A percentile compares a stretch with the other conserved stretches of the same genome.
Evolutionary conservation across 2,888 invertebrate species (phyloP).

Genomic region (Drosophila sordidula): DNA sequence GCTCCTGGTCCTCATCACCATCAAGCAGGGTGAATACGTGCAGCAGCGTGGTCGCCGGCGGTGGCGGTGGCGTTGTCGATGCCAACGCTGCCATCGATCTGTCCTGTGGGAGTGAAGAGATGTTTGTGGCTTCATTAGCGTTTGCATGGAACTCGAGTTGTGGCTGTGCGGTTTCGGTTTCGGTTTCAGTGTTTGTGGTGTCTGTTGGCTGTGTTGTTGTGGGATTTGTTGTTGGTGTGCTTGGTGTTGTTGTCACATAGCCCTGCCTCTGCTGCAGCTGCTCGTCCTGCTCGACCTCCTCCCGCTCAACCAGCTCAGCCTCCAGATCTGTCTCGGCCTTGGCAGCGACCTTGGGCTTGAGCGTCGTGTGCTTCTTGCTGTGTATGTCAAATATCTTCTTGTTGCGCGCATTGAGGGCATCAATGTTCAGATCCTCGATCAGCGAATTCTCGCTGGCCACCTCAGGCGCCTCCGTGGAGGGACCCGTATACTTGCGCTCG

Average conservation of each 20-base stretch:
- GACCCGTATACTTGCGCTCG: conserved; percentile 82
- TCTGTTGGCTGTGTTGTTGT: conserved; percentile 58
- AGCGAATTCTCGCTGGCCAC: conserved; percentile 77
- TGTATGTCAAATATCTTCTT: conserved; percentile 86
- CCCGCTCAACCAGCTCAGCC: conserved; percentile 45
- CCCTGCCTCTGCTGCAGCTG: conserved; percentile 62
- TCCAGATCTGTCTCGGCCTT: conserved; percentile 47
- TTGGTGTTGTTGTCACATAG: conserved; percentile 78
- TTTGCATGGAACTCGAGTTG: conserved; percentile 29
- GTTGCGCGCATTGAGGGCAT: conserved; percentile 86
- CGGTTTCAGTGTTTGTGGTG: conserved; percentile 52
- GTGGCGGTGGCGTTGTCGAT: conserved; percentile 67
- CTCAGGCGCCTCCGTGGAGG: conserved; percentile 74
- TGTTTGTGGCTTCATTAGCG: conserved; percentile 79
- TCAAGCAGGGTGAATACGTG: conserved; percentile 86
- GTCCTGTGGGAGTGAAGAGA: conserved; percentile 81
- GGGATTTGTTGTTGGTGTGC: conserved; percentile 57
- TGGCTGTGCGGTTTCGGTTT: conserved; percentile 53
- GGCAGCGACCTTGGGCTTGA: conserved; percentile 73
- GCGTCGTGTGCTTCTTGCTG: conserved; percentile 85
- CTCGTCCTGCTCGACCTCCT: conserved; percentile 37
- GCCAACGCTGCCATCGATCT: conserved; percentile 11
- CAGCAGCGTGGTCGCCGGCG: conserved; percentile 84
- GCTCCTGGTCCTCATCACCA: conserved; percentile 56
- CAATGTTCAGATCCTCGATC: conserved; percentile 85